These are phyloP conservation scores for Drosophila repletoides DNA, from an alignment of 1,140 invertebrate species.

Conservation along the genomic window DNA sequence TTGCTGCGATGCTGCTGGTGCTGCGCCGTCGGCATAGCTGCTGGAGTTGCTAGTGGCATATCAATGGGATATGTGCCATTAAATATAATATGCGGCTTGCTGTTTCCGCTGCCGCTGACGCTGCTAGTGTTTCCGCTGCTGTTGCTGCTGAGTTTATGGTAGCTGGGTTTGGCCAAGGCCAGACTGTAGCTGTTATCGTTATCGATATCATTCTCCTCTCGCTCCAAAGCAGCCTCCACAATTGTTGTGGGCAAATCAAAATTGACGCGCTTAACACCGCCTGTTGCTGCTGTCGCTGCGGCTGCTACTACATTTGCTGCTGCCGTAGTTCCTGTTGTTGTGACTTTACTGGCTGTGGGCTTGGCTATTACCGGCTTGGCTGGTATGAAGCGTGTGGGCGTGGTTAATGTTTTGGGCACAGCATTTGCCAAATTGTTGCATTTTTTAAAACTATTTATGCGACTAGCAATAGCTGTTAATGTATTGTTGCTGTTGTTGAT, in stretches of 20 bases:
- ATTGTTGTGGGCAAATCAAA: slow-evolving; percentile 69
- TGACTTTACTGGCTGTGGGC: slow-evolving; percentile 22
- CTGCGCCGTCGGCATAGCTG: slow-evolving; percentile 28
- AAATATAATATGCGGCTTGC: slow-evolving; percentile 84
- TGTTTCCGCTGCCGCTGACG: slow-evolving; percentile 2
- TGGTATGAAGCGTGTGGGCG: slow-evolving; percentile 69
- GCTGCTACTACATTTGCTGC: not conserved
- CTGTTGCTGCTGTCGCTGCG: slow-evolving; percentile 21
- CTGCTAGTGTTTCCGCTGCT: not conserved
- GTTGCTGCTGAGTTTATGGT: not conserved
- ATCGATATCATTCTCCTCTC: slow-evolving; percentile 47
- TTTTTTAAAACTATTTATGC: slow-evolving; percentile 38
- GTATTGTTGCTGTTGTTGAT: slow-evolving; percentile 18
- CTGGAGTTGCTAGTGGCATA: slow-evolving; percentile 82
- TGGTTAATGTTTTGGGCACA: slow-evolving; percentile 64
- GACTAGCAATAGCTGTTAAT: slow-evolving; percentile 32
- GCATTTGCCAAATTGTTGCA: slow-evolving; percentile 37
- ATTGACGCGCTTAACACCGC: slow-evolving; percentile 66
- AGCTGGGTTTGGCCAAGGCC: slow-evolving; percentile 21
- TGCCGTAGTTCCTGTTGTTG: slow-evolving; percentile 1
- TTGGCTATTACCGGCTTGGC: slow-evolving; percentile 56
- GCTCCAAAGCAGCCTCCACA: slow-evolving; percentile 50
- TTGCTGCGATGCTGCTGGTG: slow-evolving; percentile 54
- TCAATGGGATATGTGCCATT: slow-evolving; percentile 92
- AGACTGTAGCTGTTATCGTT: slow-evolving; percentile 12